phyloP scores from a whole-genome alignment of 2,113 vertebrate species.

The Heteronetta atricapilla region DNA sequence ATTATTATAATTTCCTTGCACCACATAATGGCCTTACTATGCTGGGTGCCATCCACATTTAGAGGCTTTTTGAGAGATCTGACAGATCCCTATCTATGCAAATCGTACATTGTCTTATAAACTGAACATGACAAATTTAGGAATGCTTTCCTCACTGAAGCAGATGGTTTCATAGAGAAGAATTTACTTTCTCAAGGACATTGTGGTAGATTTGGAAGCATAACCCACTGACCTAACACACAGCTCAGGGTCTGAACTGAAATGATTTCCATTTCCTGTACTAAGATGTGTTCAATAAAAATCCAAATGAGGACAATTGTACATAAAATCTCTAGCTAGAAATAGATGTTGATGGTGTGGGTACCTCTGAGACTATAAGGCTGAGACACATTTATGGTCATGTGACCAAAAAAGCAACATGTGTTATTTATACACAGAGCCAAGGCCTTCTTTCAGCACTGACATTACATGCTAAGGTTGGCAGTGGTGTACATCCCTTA shows the following conservation, averaged over 20 bases:
- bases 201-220: not conserved
- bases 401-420: not conserved
- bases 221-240: not conserved
- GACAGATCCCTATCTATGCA: not conserved
- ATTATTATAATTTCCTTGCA: not conserved
- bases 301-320: not conserved
- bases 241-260: not conserved
- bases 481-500: not conserved
- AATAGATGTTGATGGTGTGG: not conserved
- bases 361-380: not conserved
- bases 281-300: not conserved
- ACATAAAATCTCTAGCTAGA: accelerated
- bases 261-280: not conserved
- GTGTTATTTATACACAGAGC: not conserved
- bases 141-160: not conserved
- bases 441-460: not conserved
- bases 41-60: not conserved
- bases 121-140: not conserved
- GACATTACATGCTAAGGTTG: not conserved
- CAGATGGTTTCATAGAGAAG: not conserved
- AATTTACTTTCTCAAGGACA: not conserved
- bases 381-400: not conserved
- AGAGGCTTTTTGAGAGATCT: not conserved
- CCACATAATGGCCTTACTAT: not conserved
- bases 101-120: not conserved